Conservation (phyloP, 2,113 vertebrate species). For the Reinhardtius hippoglossoides region DNA sequence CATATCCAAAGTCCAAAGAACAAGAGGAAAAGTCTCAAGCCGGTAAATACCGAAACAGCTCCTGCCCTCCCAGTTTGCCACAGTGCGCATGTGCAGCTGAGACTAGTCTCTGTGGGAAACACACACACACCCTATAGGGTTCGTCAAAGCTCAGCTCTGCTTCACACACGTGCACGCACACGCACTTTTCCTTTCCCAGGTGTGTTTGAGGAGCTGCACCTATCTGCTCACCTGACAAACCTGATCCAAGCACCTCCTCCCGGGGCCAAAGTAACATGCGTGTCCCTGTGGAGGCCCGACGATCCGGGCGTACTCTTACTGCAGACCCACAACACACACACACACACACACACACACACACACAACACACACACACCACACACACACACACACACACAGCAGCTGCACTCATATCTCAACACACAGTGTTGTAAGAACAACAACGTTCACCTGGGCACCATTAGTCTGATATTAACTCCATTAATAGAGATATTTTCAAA, state of each 20-base stretch:
- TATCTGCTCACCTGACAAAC: conserved; percentile 73
- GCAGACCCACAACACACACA: not conserved
- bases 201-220: conserved; percentile 65
- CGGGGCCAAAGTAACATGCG: conserved; percentile 33
- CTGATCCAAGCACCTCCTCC: conserved; percentile 70
- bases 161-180: not conserved
- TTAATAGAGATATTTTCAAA: too few relatives aligned
- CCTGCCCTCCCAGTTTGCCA: conserved; percentile 49
- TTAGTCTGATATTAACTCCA: too few relatives aligned
- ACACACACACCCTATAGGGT: conserved; percentile 5
- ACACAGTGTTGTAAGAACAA: not conserved
- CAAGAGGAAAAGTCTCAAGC: conserved; percentile 34
- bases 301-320: conserved; percentile 3
- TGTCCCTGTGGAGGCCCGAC: conserved; percentile 29
- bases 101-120: conserved; percentile 38
- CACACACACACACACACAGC: not conserved
- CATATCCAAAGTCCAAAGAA: conserved; percentile 65
- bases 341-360: too few relatives aligned
- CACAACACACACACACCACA: not conserved
- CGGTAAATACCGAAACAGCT: conserved; percentile 43
- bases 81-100: conserved; percentile 10
- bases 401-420: not conserved
- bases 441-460: too few relatives aligned
- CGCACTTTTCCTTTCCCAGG: conserved; percentile 51
- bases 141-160: too few relatives aligned